phyloP scores from a whole-genome alignment of 2,113 vertebrate genomes.

The Drymodes brunneopygia region DNA sequence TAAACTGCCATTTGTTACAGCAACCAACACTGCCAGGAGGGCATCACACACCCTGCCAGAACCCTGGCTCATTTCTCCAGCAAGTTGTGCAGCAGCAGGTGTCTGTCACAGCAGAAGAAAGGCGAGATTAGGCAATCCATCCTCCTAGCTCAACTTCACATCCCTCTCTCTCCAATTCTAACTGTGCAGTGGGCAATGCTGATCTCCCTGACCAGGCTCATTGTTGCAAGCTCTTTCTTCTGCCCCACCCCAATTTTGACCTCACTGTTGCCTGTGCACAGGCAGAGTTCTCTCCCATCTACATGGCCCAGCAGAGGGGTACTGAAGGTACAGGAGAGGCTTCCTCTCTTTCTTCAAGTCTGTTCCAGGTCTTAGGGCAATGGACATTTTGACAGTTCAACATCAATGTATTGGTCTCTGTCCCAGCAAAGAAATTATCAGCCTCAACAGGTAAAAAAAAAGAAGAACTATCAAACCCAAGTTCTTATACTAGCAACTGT shows the following conservation, averaged over 20 bases:
- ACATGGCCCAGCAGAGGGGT: background rate
- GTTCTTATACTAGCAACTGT: background rate
- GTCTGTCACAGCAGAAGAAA: background rate
- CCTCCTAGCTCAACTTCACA: background rate
- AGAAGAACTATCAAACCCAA: background rate
- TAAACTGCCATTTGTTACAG: background rate
- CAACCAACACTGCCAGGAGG: background rate
- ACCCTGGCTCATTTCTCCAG: background rate
- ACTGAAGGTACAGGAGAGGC: background rate
- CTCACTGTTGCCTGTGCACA: background rate
- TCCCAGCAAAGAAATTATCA: background rate
- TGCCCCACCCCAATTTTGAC: fast-evolving
- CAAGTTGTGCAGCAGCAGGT: background rate
- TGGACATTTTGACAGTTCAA: background rate
- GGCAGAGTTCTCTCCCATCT: background rate
- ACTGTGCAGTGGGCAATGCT: background rate
- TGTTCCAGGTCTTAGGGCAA: background rate
- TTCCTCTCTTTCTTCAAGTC: background rate
- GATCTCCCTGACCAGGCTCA: background rate
- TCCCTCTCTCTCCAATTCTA: background rate
- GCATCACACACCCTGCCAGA: background rate
- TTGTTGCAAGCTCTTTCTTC: background rate
- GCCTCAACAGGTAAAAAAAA: background rate
- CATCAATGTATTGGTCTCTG: background rate
- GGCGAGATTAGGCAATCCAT: background rate